A percentile compares a stretch with the other conserved stretches of the same genome.
These are phyloP conservation scores for Drosophila asahinai DNA, from an alignment of 1,140 invertebrate genomes.

Conservation along the genomic window DNA sequence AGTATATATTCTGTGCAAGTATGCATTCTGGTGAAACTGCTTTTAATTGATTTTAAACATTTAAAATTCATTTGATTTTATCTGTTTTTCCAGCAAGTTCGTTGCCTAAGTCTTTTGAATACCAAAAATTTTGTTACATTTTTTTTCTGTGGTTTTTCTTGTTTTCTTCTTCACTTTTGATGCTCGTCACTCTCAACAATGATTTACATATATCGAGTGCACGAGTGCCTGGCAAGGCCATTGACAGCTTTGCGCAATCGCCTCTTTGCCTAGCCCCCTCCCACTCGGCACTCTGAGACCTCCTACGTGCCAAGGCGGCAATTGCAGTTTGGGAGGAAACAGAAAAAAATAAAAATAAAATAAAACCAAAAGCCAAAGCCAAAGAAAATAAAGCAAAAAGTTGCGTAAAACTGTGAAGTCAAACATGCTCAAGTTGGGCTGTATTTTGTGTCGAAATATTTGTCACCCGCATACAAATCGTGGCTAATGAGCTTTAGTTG, in stretches of 20 bases:
- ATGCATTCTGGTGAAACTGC: too few relatives aligned
- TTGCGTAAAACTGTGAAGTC: conserved; percentile 61
- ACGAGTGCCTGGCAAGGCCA: conserved; percentile 37
- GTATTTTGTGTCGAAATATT: conserved; percentile 8
- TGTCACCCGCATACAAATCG: conserved; percentile 23
- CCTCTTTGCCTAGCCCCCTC: conserved; percentile 4
- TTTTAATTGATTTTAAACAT: neutral
- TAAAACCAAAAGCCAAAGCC: neutral
- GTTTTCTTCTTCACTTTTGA: conserved; percentile 4
- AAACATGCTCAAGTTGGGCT: conserved; percentile 30
- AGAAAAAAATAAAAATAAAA: conserved; percentile 7
- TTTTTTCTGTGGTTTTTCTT: neutral
- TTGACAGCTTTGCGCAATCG: conserved; percentile 42
- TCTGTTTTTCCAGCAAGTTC: neutral
- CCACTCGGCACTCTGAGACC: conserved; percentile 1
- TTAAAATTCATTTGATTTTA: neutral
- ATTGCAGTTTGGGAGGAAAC: conserved; percentile 50
- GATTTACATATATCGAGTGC: conserved; percentile 48
- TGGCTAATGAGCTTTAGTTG: neutral
- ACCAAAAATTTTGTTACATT: conserved; percentile 1
- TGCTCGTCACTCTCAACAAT: conserved; percentile 21
- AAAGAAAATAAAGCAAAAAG: conserved; percentile 22
- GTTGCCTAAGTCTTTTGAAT: conserved; percentile 10
- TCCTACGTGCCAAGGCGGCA: conserved; percentile 67
- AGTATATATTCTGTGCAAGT: neutral